A percentile compares a stretch with the other conserved stretches of the same genome.
Evolutionary conservation across 1,140 invertebrate species (phyloP).

Genomic region (Scaptomyza pallida): DNA sequence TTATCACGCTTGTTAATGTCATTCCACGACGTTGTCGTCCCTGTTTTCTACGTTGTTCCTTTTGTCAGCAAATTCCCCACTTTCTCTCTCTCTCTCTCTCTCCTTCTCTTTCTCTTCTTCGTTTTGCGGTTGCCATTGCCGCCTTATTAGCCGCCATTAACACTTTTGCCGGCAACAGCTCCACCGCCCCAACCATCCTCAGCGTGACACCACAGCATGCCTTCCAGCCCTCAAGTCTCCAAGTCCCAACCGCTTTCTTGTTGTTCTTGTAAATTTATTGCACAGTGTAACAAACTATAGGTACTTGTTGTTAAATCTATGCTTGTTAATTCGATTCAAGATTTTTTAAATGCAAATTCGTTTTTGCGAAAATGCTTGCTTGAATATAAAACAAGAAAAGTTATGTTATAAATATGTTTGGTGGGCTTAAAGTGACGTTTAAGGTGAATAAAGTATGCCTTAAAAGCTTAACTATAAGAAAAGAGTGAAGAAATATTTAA

Average conservation of each 20-base stretch:
- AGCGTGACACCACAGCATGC: not conserved
- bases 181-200: not conserved
- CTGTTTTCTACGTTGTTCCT: constrained; percentile 16
- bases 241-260: no score
- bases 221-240: constrained; percentile 7
- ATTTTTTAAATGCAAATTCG: no score
- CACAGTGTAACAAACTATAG: constrained; percentile 9
- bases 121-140: constrained; percentile 49
- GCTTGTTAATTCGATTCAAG: no score
- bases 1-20: constrained; percentile 77
- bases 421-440: no score
- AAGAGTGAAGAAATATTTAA: no score
- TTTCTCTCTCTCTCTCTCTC: not conserved
- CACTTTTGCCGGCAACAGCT: constrained; percentile 57
- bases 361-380: no score
- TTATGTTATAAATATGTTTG: no score
- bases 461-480: no score
- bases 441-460: no score
- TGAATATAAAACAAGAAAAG: no score
- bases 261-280: not conserved
- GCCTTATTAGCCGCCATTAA: constrained; percentile 77
- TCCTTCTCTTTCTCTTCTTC: not conserved
- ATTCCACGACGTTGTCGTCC: constrained; percentile 44
- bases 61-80: not conserved
- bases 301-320: no score